Evolutionary conservation across 2,888 invertebrate species (phyloP).

Genomic region (Chrysopilus asiliformis): DNA sequence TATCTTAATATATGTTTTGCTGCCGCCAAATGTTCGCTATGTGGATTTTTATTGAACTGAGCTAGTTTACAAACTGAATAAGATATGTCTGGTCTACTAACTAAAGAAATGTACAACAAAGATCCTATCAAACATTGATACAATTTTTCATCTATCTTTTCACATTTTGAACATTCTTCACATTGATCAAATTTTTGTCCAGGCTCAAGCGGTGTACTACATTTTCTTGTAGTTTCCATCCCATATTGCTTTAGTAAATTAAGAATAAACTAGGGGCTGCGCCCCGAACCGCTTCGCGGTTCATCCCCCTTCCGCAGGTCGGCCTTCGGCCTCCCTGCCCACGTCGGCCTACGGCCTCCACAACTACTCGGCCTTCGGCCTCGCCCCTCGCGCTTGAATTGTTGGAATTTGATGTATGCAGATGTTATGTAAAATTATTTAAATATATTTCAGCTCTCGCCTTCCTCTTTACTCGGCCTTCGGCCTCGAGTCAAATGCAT

Average conservation of each 20-base stretch:
- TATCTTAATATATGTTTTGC: slow-evolving; percentile 15
- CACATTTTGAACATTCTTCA: not conserved
- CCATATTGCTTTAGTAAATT: not conserved
- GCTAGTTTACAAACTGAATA: slow-evolving; percentile 10
- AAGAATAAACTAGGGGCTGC: too few species aligned
- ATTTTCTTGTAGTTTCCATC: slow-evolving; percentile 4
- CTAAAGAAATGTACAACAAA: slow-evolving; percentile 11
- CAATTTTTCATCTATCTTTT: not conserved
- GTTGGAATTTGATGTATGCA: too few species aligned
- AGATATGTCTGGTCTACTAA: slow-evolving; percentile 12
- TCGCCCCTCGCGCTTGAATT: too few species aligned
- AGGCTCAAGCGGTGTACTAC: slow-evolving; percentile 9
- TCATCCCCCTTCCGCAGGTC: too few species aligned
- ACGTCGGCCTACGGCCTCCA: too few species aligned
- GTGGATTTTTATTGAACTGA: slow-evolving; percentile 16
- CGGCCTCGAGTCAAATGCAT: too few species aligned
- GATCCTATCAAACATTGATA: slow-evolving; percentile 14
- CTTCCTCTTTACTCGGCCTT: too few species aligned
- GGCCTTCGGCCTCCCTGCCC: too few species aligned
- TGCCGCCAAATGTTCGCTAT: slow-evolving; percentile 16
- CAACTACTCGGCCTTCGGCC: too few species aligned
- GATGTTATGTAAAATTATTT: too few species aligned
- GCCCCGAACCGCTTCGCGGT: too few species aligned
- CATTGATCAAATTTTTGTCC: not conserved
- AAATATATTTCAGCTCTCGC: too few species aligned